Evolutionary conservation across 2,113 vertebrate species (phyloP), one percentile per base, ranked within the genome.

Genomic region (Sula dactylatra): DNA sequence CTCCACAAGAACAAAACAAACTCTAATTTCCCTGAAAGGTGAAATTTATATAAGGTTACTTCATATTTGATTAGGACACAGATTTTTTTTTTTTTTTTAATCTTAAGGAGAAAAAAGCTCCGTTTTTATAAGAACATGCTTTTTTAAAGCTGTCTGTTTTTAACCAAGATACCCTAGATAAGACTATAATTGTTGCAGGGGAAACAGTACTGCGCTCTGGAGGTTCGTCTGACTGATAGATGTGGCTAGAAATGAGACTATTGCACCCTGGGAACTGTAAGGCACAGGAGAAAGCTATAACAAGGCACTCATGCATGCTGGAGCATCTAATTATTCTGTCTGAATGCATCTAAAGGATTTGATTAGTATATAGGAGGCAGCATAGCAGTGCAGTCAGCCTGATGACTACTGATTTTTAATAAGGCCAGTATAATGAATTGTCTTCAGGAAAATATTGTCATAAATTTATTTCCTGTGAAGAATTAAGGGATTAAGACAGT

Each of bases 351-450:
- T 83, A 73, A 92, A 83, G 42, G 59, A 93, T 91, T 93, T 94
- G 55, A 93, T 93, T 92, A 85, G 25, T 59, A 36, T 59, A 71
- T 27, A 86, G 69, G 36, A 95, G 69, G 16, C 38, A 94, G 59
- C 47, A 70, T 36, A 54, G 56, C 15, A 80, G 29, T 71, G 38
- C n/a, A 95, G 55, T 84, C 71, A 92, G 59, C 18, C 45, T 74
- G 65, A 76, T 76, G 88, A 88, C 59, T 92, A 86, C 47, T 71
- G 88, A 83, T 95, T 96, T 97, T 94, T 96, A 86, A 93, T 94
- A 92, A 88, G 25, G 36, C 21, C 19, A 44, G 47, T 84, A 94
- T 74, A 94, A 95, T 71, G 42, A 88, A 86, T 78, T 83, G 16
- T 86, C 67, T 71, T 86, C 32, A 78, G 52, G 55, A 94, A 95